These are phyloP conservation scores for Leptinotarsa rubiginosa DNA, from an alignment of 2,888 invertebrate genomes.

Conservation along the genomic window DNA sequence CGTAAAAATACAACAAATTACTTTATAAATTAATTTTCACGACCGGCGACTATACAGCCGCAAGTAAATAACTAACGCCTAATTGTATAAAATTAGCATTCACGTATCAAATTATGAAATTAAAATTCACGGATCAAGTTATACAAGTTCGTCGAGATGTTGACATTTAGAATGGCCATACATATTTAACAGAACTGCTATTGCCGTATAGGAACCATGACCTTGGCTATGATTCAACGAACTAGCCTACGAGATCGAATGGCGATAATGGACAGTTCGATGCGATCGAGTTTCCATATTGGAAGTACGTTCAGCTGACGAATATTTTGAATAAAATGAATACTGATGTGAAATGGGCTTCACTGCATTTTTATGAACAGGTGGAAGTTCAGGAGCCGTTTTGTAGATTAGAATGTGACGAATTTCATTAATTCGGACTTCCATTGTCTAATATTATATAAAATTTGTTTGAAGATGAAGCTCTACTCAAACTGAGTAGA, in stretches of 20 bases:
- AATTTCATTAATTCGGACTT: too few relatives aligned
- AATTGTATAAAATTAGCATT: conserved; percentile 39
- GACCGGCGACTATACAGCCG: conserved; percentile 3
- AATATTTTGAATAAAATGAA: too few relatives aligned
- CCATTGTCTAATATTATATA: too few relatives aligned
- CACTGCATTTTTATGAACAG: too few relatives aligned
- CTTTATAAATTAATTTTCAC: conserved; percentile 19
- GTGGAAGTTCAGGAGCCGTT: too few relatives aligned
- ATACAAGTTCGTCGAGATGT: conserved; percentile 37
- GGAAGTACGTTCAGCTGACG: not conserved
- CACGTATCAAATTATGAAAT: conserved; percentile 33
- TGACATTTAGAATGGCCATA: conserved; percentile 37
- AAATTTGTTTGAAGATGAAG: too few relatives aligned
- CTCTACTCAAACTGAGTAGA: too few relatives aligned
- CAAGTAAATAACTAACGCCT: conserved; percentile 35
- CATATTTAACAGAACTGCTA: conserved; percentile 32
- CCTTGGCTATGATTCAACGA: conserved; percentile 37
- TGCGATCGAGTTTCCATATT: conserved; percentile 29
- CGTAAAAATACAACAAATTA: not conserved
- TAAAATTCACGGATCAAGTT: conserved; percentile 40
- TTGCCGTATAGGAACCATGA: conserved; percentile 37
- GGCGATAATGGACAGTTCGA: conserved; percentile 22
- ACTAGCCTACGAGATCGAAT: conserved; percentile 29
- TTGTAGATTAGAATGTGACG: too few relatives aligned
- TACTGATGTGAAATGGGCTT: too few relatives aligned